Evolutionary conservation across 2,113 vertebrate species (phyloP).

Genomic region (Macrotus californicus): DNA sequence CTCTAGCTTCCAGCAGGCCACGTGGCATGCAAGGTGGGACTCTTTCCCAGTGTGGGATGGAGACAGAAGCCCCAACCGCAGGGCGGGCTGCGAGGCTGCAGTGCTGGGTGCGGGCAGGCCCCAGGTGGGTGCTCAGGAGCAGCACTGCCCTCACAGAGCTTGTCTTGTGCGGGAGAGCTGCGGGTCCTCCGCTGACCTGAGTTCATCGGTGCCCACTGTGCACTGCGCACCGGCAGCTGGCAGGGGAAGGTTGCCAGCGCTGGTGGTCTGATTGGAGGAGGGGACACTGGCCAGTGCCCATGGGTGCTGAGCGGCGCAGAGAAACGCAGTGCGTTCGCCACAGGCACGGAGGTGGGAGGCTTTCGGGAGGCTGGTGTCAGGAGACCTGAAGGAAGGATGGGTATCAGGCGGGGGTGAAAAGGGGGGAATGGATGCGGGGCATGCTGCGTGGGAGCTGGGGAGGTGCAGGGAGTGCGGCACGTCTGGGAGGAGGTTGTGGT

Average conservation of each 20-base stretch:
- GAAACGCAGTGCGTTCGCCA: accelerated
- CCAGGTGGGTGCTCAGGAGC: accelerated
- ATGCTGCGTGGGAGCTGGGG: too few relatives aligned
- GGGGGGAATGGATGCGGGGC: not conserved
- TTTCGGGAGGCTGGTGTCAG: not conserved
- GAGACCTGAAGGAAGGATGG: not conserved
- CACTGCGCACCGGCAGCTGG: accelerated
- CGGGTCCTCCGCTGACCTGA: accelerated
- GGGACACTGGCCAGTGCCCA: not conserved
- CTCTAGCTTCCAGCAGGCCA: not conserved
- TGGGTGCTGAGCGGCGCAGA: not conserved
- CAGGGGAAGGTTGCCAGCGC: not conserved
- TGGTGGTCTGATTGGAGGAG: not conserved
- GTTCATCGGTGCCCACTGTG: too few relatives aligned
- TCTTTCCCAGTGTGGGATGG: accelerated
- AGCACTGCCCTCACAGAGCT: accelerated
- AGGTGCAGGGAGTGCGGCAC: accelerated
- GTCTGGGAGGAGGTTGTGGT: not conserved
- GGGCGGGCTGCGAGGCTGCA: not conserved
- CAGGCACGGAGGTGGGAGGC: not conserved
- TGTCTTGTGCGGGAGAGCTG: not conserved
- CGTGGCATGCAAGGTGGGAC: accelerated
- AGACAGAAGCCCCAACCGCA: accelerated
- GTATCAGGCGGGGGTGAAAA: not conserved
- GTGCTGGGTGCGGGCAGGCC: not conserved